Percentiles rank a stretch among this genome's conserved stretches.
phyloP scores from a whole-genome alignment of 1,140 invertebrate species.

The Ericerus pela region DNA sequence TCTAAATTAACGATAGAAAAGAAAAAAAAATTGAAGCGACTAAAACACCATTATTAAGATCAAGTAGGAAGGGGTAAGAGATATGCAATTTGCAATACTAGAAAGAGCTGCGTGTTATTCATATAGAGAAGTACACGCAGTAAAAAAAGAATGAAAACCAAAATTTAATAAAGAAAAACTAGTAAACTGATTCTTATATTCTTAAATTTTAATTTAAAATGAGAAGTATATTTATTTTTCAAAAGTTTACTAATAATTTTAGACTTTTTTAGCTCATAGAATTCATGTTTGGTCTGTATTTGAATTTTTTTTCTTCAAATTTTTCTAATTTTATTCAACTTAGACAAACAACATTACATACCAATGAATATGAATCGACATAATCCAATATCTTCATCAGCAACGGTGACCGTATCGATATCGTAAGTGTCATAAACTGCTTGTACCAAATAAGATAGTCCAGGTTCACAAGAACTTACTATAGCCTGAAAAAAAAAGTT shows the following conservation, averaged over 20 bases:
- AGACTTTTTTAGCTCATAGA: not conserved
- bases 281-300: too few relatives aligned
- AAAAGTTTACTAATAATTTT: not conserved
- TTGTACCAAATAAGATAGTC: not conserved
- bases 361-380: not conserved
- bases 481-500: not conserved
- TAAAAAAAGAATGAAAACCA: not conserved
- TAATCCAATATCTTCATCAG: not conserved
- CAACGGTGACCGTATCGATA: not conserved
- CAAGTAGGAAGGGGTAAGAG: too few relatives aligned
- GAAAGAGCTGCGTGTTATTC: too few relatives aligned
- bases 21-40: too few relatives aligned
- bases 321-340: too few relatives aligned
- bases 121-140: too few relatives aligned
- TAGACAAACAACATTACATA: not conserved
- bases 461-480: not conserved
- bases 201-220: not conserved
- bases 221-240: not conserved
- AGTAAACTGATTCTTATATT: not conserved
- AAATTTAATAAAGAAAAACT: not conserved
- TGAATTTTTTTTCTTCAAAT: too few relatives aligned
- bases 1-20: too few relatives aligned
- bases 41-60: too few relatives aligned
- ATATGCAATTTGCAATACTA: too few relatives aligned
- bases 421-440: not conserved